These are phyloP conservation scores for Nephrotoma appendiculata DNA, from an alignment of 2,888 invertebrate species.

Conservation along the genomic window DNA sequence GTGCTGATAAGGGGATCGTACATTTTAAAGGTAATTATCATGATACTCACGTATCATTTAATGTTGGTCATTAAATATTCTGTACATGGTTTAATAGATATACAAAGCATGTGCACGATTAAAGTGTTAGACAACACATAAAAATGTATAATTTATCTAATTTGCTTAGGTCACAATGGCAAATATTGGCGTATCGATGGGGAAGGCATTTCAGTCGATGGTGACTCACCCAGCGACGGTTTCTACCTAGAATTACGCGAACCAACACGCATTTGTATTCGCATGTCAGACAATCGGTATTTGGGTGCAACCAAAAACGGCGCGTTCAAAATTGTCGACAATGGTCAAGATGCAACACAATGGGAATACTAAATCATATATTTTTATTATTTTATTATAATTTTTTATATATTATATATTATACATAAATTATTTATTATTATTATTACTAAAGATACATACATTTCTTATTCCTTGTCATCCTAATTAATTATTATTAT, in stretches of 20 bases:
- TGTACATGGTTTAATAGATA: neutral
- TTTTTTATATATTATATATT: neutral
- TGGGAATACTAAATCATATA: slow-evolving; percentile 70
- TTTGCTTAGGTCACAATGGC: slow-evolving; percentile 61
- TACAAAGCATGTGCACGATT: neutral
- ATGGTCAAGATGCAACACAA: slow-evolving; percentile 71
- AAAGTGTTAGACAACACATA: neutral
- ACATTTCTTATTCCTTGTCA: neutral
- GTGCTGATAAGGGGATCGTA: slow-evolving; percentile 78
- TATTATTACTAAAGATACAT: neutral
- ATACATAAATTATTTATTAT: neutral
- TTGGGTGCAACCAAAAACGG: slow-evolving; percentile 85
- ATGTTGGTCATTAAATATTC: neutral
- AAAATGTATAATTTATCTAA: neutral
- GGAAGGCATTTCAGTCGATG: slow-evolving; percentile 75
- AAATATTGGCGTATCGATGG: slow-evolving; percentile 89
- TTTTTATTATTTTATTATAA: neutral
- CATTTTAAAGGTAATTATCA: slow-evolving; percentile 66
- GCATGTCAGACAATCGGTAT: slow-evolving; percentile 50
- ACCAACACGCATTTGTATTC: slow-evolving; percentile 80
- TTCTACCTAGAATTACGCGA: slow-evolving; percentile 88
- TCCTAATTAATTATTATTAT: neutral
- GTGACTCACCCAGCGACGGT: slow-evolving; percentile 62
- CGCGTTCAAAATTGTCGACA: slow-evolving; percentile 68
- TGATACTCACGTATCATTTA: neutral